These are phyloP conservation scores for Dendropsophus ebraccatus DNA, from an alignment of 2,113 vertebrate species.

Conservation along the genomic window DNA sequence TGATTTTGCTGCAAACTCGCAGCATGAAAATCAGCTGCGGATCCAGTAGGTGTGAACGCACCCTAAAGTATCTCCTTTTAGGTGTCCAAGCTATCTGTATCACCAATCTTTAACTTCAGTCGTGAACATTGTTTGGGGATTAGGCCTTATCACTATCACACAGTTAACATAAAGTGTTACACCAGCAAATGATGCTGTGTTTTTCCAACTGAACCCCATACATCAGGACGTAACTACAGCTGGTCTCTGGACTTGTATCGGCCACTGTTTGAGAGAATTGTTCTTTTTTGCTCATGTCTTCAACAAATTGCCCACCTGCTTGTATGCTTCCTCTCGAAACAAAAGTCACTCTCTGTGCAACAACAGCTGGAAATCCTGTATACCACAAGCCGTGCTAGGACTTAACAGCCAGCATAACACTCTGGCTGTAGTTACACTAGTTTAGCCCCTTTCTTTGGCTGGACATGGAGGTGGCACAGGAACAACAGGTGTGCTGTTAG, in stretches of 20 bases:
- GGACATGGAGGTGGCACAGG: background rate
- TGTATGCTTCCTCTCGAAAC: conserved; percentile 1
- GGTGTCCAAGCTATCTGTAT: too few relatives aligned
- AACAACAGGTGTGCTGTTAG: conserved; percentile 45
- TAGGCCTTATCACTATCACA: background rate
- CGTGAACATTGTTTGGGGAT: background rate
- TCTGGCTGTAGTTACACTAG: background rate
- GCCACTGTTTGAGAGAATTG: background rate
- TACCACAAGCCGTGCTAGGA: background rate
- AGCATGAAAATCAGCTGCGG: too few relatives aligned
- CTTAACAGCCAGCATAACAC: background rate
- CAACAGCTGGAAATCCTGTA: conserved; percentile 37
- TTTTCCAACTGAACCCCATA: background rate
- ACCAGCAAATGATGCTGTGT: background rate
- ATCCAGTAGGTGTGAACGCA: too few relatives aligned
- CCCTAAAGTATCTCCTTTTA: too few relatives aligned
- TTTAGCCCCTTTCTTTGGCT: background rate
- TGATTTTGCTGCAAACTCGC: too few relatives aligned
- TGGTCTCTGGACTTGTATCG: background rate
- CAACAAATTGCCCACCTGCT: conserved; percentile 27
- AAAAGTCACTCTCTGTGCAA: background rate
- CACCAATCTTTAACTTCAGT: too few relatives aligned
- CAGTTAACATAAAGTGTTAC: background rate
- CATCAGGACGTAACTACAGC: background rate
- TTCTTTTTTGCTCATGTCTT: background rate